Evolutionary conservation across 2,888 invertebrate genomes (phyloP).

Genomic region (Leptura quadrifasciata): DNA sequence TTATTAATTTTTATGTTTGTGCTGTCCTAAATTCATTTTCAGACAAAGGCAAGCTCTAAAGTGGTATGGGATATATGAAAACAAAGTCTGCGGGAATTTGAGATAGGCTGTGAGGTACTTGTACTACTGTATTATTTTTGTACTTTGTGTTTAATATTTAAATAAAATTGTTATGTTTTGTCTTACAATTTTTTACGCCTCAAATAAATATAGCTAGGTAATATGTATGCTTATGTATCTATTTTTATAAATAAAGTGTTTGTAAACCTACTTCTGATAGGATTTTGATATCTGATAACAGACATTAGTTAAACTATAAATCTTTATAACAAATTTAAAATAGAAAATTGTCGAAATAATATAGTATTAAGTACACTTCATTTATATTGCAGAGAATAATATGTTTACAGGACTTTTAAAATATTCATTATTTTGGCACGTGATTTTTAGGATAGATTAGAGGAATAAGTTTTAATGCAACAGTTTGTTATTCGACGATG

Average conservation of each 20-base stretch:
- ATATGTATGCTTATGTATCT: background rate
- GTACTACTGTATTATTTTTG: background rate
- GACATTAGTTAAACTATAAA: too few species aligned
- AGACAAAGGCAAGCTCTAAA: background rate
- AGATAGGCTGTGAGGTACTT: slow-evolving; percentile 1
- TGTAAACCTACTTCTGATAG: background rate
- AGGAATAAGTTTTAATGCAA: too few species aligned
- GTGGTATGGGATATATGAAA: slow-evolving; percentile 14
- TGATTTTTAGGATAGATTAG: too few species aligned
- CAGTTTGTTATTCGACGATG: too few species aligned
- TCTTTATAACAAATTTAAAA: slow-evolving; percentile 24
- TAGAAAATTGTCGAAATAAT: background rate
- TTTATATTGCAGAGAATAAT: background rate
- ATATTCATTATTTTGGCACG: too few species aligned
- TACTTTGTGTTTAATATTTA: background rate
- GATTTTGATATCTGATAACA: background rate
- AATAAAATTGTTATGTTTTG: background rate
- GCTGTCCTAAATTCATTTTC: background rate
- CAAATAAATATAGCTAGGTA: slow-evolving; percentile 2
- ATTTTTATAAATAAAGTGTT: slow-evolving; percentile 21
- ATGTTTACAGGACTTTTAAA: background rate
- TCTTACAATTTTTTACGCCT: background rate
- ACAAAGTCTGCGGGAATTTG: background rate
- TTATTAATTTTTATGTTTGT: background rate
- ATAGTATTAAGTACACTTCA: background rate